These are phyloP conservation scores for Papilio elwesi DNA, from an alignment of 2,888 invertebrate species.

Conservation along the genomic window DNA sequence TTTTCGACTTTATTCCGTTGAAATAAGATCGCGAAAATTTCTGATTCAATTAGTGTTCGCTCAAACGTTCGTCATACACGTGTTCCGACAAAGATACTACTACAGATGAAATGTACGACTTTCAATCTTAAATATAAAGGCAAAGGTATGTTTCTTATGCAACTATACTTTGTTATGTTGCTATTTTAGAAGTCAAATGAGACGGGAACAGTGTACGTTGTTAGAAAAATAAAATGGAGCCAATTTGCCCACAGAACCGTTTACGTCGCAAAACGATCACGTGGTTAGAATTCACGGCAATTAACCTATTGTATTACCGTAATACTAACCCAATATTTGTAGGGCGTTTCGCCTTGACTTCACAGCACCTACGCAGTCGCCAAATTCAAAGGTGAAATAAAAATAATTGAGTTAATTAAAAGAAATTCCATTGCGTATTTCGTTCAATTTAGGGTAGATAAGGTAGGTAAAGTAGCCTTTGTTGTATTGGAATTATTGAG, in stretches of 20 bases:
- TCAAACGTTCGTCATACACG: slow-evolving; percentile 34
- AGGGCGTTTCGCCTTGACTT: slow-evolving; percentile 33
- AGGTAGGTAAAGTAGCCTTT: too few relatives aligned
- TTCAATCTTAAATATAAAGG: slow-evolving; percentile 28
- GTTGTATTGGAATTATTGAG: background rate
- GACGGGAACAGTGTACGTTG: slow-evolving; percentile 46
- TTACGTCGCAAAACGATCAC: slow-evolving; percentile 37
- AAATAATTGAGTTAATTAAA: slow-evolving; percentile 10
- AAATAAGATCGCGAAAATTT: slow-evolving; percentile 1
- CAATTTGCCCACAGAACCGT: slow-evolving; percentile 30
- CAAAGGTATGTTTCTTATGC: slow-evolving; percentile 25
- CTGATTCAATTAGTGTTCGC: slow-evolving; percentile 5
- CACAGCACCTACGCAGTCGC: background rate
- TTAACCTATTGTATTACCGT: slow-evolving; percentile 45
- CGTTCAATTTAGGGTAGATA: background rate
- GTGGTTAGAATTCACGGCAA: slow-evolving; percentile 44
- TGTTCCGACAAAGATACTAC: slow-evolving; percentile 20
- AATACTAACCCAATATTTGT: slow-evolving; percentile 32
- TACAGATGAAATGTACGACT: slow-evolving; percentile 6
- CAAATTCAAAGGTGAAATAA: background rate
- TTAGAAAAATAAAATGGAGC: slow-evolving; percentile 32
- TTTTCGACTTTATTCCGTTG: background rate
- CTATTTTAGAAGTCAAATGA: slow-evolving; percentile 50
- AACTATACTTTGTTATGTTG: slow-evolving; percentile 30
- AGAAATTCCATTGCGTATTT: background rate